Percentiles rank a stretch among this genome's conserved stretches.
These are phyloP conservation scores for Cryptocephalus moraei DNA, from an alignment of 2,888 invertebrate genomes.

Conservation along the genomic window DNA sequence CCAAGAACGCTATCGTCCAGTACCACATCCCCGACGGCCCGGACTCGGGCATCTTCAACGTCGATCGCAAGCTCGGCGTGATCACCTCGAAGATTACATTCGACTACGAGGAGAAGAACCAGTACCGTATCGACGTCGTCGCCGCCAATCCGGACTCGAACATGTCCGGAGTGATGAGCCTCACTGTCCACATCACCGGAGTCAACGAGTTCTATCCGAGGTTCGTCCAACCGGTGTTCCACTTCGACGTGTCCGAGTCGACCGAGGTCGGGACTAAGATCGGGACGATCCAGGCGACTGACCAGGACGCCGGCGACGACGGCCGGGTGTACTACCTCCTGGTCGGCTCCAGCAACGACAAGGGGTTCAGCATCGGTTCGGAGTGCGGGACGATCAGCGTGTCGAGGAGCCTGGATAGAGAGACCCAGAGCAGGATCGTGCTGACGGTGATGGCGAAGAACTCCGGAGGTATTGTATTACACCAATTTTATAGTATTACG, in stretches of 20 bases:
- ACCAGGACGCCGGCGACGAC: slow-evolving; percentile 80
- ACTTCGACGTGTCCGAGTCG: slow-evolving; percentile 88
- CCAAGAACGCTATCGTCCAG: slow-evolving; percentile 74
- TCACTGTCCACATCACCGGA: slow-evolving; percentile 69
- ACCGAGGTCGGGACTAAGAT: slow-evolving; percentile 77
- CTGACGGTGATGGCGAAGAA: slow-evolving; percentile 92
- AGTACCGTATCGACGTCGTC: slow-evolving; percentile 64
- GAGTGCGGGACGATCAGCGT: slow-evolving; percentile 79
- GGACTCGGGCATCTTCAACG: slow-evolving; percentile 62
- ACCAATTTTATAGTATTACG: too few relatives aligned
- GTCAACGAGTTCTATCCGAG: slow-evolving; percentile 83
- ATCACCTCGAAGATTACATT: slow-evolving; percentile 68
- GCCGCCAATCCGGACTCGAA: slow-evolving; percentile 81
- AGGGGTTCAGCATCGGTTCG: slow-evolving; percentile 77
- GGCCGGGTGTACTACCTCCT: slow-evolving; percentile 85
- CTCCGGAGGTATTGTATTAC: slow-evolving; percentile 53
- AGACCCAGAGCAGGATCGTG: slow-evolving; percentile 81
- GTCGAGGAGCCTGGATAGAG: slow-evolving; percentile 70
- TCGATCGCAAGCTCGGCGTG: slow-evolving; percentile 67
- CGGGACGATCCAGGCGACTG: slow-evolving; percentile 78
- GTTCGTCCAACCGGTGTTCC: slow-evolving; percentile 81
- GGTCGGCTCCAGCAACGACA: slow-evolving; percentile 85
- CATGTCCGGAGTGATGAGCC: slow-evolving; percentile 65
- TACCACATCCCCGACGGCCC: slow-evolving; percentile 73
- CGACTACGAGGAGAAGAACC: slow-evolving; percentile 76